Conservation (phyloP, 2,113 vertebrate genomes). For the Melanerpes formicivorus region DNA sequence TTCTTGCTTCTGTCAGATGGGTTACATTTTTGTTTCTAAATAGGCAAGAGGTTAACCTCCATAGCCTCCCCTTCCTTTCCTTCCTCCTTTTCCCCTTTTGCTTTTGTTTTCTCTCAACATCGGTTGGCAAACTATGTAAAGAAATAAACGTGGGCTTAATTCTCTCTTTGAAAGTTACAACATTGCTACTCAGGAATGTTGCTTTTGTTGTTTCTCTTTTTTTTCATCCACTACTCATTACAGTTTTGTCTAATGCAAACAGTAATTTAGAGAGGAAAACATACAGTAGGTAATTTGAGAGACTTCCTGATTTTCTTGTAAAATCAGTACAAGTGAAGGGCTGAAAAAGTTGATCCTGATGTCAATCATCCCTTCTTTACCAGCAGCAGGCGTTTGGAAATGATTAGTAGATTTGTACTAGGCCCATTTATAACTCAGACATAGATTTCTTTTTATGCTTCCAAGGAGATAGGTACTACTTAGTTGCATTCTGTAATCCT, state of each 20-base stretch:
- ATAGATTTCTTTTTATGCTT: conserved; percentile 21
- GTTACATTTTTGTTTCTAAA: background rate
- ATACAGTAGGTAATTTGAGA: conserved; percentile 4
- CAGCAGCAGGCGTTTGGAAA: conserved; percentile 26
- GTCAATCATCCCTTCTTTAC: background rate
- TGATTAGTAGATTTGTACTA: background rate
- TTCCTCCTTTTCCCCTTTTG: background rate
- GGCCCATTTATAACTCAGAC: background rate
- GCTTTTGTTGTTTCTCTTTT: conserved; percentile 27
- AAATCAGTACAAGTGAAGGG: background rate
- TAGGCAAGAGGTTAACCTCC: background rate
- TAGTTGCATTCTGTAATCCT: background rate
- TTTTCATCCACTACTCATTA: conserved; percentile 35
- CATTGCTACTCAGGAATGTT: background rate
- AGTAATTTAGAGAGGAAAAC: conserved; percentile 37
- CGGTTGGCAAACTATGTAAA: background rate
- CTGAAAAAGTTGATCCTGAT: conserved; percentile 8
- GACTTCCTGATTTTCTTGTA: background rate
- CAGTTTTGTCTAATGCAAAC: background rate
- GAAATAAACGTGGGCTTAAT: background rate
- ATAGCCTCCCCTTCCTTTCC: background rate
- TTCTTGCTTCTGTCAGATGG: background rate
- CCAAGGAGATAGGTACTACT: background rate
- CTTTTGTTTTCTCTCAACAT: background rate
- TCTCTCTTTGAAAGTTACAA: background rate